phyloP scores from a whole-genome alignment of 2,888 invertebrate genomes.

The Gastrophysa polygoni region DNA sequence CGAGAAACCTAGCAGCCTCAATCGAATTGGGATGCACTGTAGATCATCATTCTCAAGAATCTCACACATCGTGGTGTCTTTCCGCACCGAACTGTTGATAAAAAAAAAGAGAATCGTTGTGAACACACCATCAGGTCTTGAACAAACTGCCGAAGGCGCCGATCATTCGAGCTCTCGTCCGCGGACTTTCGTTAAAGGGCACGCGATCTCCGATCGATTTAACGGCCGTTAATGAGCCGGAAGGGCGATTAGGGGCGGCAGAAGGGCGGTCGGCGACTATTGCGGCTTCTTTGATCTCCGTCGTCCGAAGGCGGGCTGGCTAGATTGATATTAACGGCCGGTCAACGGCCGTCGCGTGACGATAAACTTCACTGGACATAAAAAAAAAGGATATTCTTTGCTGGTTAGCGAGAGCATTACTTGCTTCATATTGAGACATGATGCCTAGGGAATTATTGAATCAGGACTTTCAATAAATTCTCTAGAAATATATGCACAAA shows the following conservation, averaged over 20 bases:
- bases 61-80: too few species aligned
- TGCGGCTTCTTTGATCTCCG: slow-evolving; percentile 34
- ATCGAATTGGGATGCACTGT: too few species aligned
- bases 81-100: too few species aligned
- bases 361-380: not conserved
- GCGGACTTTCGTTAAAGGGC: not conserved
- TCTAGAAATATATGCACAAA: too few species aligned
- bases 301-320: slow-evolving; percentile 13
- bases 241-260: slow-evolving; percentile 39
- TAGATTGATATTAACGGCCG: not conserved
- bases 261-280: slow-evolving; percentile 27
- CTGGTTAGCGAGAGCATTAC: too few species aligned
- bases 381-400: not conserved
- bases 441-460: too few species aligned
- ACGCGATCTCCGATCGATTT: slow-evolving; percentile 34
- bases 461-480: too few species aligned
- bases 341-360: not conserved
- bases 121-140: not conserved
- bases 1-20: too few species aligned
- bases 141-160: not conserved
- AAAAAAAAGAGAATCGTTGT: not conserved
- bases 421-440: too few species aligned
- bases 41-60: too few species aligned
- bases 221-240: slow-evolving; percentile 37
- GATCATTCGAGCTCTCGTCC: not conserved